Percentiles rank a stretch among this genome's conserved stretches.
Evolutionary conservation across 2,797 vertebrate genomes (phyloP).

Genomic region (Sebastiscus tertius): DNA sequence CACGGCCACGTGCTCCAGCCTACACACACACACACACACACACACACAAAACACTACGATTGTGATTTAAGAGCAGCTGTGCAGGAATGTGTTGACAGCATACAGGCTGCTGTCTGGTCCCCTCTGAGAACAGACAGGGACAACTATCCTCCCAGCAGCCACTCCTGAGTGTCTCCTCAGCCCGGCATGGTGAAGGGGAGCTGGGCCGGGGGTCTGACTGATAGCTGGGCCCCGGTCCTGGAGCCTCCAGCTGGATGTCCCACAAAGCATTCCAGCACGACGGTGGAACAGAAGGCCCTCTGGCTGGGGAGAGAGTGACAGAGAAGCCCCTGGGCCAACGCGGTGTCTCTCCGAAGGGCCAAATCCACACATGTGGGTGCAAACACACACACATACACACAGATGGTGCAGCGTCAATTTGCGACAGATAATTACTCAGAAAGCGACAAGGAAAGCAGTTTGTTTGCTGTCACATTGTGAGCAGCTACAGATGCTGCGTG

Average conservation of each 20-base stretch:
- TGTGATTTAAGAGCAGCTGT: slow-evolving; percentile 62
- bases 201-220: slow-evolving; percentile 42
- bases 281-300: slow-evolving; percentile 33
- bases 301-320: slow-evolving; percentile 39
- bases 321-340: slow-evolving; percentile 22
- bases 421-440: slow-evolving; percentile 29
- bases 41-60: slow-evolving; percentile 28
- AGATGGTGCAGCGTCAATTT: slow-evolving; percentile 35
- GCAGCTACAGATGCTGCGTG: slow-evolving; percentile 55
- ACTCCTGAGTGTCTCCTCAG: slow-evolving; percentile 21
- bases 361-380: slow-evolving; percentile 33
- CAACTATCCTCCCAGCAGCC: slow-evolving; percentile 24
- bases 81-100: slow-evolving; percentile 58
- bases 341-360: not conserved
- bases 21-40: not conserved
- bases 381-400: slow-evolving; percentile 15
- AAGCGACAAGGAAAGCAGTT: slow-evolving; percentile 36
- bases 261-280: slow-evolving; percentile 48
- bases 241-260: slow-evolving; percentile 58
- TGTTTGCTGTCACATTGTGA: slow-evolving; percentile 59
- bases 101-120: slow-evolving; percentile 59
- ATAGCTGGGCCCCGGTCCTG: slow-evolving; percentile 49
- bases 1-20: not conserved
- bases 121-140: slow-evolving; percentile 51
- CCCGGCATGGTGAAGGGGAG: slow-evolving; percentile 30